phyloP scores from a whole-genome alignment of 2,797 vertebrate genomes.

The Anguilla marmorata region DNA sequence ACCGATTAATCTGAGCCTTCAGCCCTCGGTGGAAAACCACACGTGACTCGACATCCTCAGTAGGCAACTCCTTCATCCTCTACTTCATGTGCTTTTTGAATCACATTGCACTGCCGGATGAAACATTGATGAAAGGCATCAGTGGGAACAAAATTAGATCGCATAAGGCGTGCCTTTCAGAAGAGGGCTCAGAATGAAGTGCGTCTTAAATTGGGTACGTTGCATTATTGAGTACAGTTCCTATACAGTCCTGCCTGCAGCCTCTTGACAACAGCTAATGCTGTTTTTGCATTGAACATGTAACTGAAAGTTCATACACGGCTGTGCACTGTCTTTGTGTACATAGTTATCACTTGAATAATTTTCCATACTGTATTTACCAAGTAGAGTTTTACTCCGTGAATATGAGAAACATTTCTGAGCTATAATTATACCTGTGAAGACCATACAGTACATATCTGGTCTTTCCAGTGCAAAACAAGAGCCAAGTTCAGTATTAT shows the following conservation, averaged over 20 bases:
- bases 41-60: neutral
- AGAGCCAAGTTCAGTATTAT: neutral
- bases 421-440: neutral
- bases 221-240: neutral
- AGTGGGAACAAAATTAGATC: slow-evolving; percentile 26
- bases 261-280: neutral
- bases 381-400: neutral
- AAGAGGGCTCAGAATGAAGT: neutral
- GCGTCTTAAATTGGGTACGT: neutral
- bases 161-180: neutral
- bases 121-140: slow-evolving; percentile 27
- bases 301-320: neutral
- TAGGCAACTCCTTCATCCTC: slow-evolving; percentile 6
- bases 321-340: too few species aligned
- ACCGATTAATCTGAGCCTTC: neutral
- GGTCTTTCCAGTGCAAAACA: neutral
- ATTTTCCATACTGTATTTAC: neutral
- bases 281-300: neutral
- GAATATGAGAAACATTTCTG: neutral
- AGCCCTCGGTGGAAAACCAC: neutral
- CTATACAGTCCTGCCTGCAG: neutral
- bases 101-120: slow-evolving; percentile 23
- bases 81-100: slow-evolving; percentile 19
- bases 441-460: neutral
- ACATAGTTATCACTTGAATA: neutral